Base-by-base conservation (phyloP, 1,140 invertebrate genomes). In the Drosophila punjabiensis region DNA sequence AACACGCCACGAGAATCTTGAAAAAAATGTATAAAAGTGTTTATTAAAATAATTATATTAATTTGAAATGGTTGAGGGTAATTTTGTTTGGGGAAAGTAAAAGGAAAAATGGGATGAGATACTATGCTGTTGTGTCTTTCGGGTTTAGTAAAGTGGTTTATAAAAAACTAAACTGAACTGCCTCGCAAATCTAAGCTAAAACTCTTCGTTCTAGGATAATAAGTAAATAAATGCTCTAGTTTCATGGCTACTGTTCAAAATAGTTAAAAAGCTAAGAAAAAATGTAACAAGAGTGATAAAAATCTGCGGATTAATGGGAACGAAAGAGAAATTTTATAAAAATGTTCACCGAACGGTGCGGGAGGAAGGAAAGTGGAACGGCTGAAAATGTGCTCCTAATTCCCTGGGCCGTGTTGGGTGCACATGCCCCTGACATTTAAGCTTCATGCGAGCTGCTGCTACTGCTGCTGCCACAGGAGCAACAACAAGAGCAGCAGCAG, bases 361-460 rank as follows among this genome's bases (percentile, higher is more conserved):
- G 50, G 30, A n/a, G n/a, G n/a, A n/a, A n/a, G 7, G 18, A 33
- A 24, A 28, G 35, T 47, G 32, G 45, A 76, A 65, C 30, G 58
- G 30, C 20, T 24, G 28, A 45, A 78, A 62, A 18, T 53, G 63
- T 52, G 59, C 47, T 80, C 63, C 43, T 67, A 61, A 62, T 62
- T 52, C 56, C 68, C 47, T 71, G 37, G 77, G 74, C 60, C 60
- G 33, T 52, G 58, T 60, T 66, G 81, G 83, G 67, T 78, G 68
- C 84, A 88, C 77, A 89, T 89, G 85, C 85, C 85, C 85, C 85
- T 89, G 85, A 89, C 85, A 89, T 89, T 89, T 89, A 90, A 85
- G 76, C 75, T 76, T 65, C 35, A 59, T 71, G 45, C 73, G 33
- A 76, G 55, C 63, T 48, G 65, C 63, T 66, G 71, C 16, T 35